Percentiles rank a stretch among this genome's conserved stretches.
phyloP scores from a whole-genome alignment of 1,140 invertebrate genomes.

The Lepidotrigona ventralis region DNA sequence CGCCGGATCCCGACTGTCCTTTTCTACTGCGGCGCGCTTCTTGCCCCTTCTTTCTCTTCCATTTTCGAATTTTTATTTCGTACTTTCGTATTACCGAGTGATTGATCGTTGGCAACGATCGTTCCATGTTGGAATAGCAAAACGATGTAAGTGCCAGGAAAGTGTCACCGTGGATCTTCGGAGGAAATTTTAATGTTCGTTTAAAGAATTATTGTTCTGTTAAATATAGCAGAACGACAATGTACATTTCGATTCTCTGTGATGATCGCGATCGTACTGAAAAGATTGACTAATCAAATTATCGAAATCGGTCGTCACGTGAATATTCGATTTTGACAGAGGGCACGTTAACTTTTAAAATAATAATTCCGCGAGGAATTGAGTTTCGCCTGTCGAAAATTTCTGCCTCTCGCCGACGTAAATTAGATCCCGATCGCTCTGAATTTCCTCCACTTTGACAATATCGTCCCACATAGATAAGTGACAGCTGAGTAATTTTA shows the following conservation, averaged over 20 bases:
- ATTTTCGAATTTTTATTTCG: no score
- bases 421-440: background rate
- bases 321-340: slow-evolving; percentile 17
- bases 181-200: background rate
- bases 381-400: background rate
- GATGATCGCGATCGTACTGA: background rate
- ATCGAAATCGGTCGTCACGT: background rate
- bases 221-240: background rate
- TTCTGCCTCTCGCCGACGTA: background rate
- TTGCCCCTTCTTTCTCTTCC: no score
- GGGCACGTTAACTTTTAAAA: slow-evolving; percentile 1
- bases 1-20: background rate
- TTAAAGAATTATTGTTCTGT: background rate
- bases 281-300: background rate
- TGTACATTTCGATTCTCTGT: no score
- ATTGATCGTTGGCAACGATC: background rate
- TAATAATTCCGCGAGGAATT: slow-evolving; percentile 11
- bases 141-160: background rate
- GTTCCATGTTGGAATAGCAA: background rate
- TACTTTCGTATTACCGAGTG: no score
- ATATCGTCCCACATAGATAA: background rate
- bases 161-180: background rate
- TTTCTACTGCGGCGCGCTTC: background rate
- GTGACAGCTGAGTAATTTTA: background rate
- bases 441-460: background rate